Evolutionary conservation across 2,888 invertebrate species (phyloP).

Genomic region (Brachyptera risi): DNA sequence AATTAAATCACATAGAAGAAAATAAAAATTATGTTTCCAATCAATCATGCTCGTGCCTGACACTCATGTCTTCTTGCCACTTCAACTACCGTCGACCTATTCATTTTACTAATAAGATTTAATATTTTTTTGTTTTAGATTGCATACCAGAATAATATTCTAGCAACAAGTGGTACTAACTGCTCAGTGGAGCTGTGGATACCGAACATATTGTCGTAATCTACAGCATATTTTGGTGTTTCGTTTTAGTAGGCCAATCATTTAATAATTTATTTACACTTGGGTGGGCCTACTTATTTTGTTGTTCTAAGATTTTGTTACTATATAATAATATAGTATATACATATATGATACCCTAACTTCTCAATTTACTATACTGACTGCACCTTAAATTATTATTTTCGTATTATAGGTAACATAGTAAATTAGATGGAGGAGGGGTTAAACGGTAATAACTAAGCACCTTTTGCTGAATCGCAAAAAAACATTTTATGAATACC

Average conservation of each 20-base stretch:
- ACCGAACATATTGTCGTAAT: constrained; percentile 2
- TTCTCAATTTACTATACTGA: neutral
- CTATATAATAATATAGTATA: neutral
- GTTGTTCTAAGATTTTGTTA: too few species aligned
- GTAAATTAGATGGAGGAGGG: too few species aligned
- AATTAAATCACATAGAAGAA: neutral
- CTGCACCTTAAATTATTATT: too few species aligned
- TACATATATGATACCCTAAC: neutral
- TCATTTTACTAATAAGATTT: neutral
- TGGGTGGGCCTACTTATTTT: too few species aligned
- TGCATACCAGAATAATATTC: constrained; percentile 48
- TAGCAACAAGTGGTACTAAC: constrained; percentile 51
- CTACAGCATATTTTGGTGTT: neutral
- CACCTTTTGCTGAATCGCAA: too few species aligned
- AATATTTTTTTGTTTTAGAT: constrained; percentile 44
- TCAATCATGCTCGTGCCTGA: neutral
- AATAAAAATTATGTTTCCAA: neutral
- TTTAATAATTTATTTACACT: too few species aligned
- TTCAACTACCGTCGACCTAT: too few species aligned
- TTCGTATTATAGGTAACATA: too few species aligned
- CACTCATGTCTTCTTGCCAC: neutral
- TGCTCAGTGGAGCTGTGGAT: constrained; percentile 51
- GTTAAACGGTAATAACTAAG: too few species aligned
- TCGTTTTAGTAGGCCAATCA: neutral
- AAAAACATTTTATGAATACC: too few species aligned